Evolutionary conservation across 2,888 invertebrate species (phyloP), one percentile per base, ranked within the genome.

Genomic region (Coleophora deauratella): DNA sequence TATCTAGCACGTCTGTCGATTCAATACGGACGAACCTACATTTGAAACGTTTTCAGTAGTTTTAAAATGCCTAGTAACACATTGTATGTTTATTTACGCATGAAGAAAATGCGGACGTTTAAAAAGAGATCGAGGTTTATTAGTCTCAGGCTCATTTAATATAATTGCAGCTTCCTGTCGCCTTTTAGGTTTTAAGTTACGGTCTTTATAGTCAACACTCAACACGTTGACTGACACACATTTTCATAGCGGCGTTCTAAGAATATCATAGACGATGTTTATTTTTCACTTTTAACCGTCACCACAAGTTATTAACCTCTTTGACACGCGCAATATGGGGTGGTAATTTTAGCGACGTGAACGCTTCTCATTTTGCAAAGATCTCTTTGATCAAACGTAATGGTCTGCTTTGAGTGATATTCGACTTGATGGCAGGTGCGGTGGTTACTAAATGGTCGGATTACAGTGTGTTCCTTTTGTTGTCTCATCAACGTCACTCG

Each of bases 371-470:
- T 75, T 75, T 75, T 71, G 73, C 68, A 60, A 55, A 6, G 56
- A 52, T 50, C 53, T 46, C 44, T 52, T 49, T 72, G 81, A 81
- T 84, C 84, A 84, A 79, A 79, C 21, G 21, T 3, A 21, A 79
- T 52, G 28, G 54, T 46, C 55, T 51, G 52, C 51, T 59, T 57
- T 55, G 55, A 56, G 57, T 55, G 68, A 59, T 68, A 63, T 58
- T 63, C 65, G 70, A 71, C 31, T 7, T 31, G 31, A 59, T 73
- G 79, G 21, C n/a, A n/a, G n/a, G n/a, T n/a, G 78, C 77, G 65
- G 55, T 55, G 54, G 31, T 31, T 66, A 71, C 72, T 80, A 76
- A 81, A 81, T 78, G 71, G 66, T 76, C 64, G 55, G 65, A 71
- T 75, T 76, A 71, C 72, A 62, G 66, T 62, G 63, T 54, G 55